phyloP scores from a whole-genome alignment of 2,113 vertebrate genomes.

The Noturus placidus region DNA sequence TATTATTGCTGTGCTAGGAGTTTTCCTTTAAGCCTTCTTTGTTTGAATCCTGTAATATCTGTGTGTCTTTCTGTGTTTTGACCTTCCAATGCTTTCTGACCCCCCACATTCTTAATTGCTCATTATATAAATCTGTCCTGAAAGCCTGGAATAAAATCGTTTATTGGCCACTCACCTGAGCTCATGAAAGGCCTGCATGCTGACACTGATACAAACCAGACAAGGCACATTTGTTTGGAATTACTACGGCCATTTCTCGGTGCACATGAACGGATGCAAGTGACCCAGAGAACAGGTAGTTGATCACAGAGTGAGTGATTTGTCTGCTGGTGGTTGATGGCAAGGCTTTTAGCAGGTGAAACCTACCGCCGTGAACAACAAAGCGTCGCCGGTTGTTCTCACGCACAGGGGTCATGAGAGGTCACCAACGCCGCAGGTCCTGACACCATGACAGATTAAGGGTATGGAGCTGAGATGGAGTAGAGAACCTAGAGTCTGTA shows the following conservation, averaged over 20 bases:
- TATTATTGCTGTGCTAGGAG: conserved; percentile 9
- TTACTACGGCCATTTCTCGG: conserved; percentile 51
- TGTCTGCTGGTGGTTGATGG: conserved; percentile 70
- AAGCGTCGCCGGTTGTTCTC: conserved; percentile 65
- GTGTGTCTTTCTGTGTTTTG: conserved; percentile 7
- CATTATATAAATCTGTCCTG: conserved; percentile 52
- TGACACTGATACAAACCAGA: conserved; percentile 56
- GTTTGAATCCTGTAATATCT: conserved; percentile 23
- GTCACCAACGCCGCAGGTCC: conserved; percentile 64
- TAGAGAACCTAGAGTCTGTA: conserved; percentile 71
- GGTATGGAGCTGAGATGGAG: conserved; percentile 71
- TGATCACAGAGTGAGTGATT: conserved; percentile 62
- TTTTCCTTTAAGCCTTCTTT: conserved; percentile 19
- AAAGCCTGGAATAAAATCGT: conserved; percentile 40
- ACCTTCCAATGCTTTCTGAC: conserved; percentile 20
- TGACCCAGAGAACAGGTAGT: conserved; percentile 51
- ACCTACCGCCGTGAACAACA: conserved; percentile 67
- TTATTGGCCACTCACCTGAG: conserved; percentile 47
- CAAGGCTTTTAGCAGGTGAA: conserved; percentile 71
- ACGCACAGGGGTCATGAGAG: conserved; percentile 67
- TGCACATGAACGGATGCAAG: conserved; percentile 28
- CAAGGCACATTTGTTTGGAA: conserved; percentile 56
- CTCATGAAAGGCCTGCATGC: conserved; percentile 36
- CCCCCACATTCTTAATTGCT: conserved; percentile 37
- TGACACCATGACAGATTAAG: conserved; percentile 77